phyloP scores from a whole-genome alignment of 2,113 vertebrate genomes.

The Oreochromis niloticus region DNA sequence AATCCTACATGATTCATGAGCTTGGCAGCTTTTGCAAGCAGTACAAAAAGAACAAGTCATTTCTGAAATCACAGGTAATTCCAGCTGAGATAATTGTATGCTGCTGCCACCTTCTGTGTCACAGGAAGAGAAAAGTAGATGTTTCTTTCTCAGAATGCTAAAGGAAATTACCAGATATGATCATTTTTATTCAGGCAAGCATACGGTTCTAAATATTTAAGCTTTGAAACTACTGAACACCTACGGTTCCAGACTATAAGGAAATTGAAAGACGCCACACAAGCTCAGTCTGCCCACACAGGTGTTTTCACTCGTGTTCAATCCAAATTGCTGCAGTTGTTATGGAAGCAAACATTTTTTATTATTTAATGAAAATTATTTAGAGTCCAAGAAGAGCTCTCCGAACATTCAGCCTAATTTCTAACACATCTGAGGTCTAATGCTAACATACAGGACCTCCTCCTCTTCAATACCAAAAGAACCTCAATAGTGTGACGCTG shows the following conservation, averaged over 20 bases:
- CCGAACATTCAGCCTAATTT: neutral
- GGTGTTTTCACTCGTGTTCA: neutral
- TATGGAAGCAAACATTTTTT: neutral
- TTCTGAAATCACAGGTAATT: neutral
- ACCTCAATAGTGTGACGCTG: neutral
- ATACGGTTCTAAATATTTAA: neutral
- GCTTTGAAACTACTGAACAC: neutral
- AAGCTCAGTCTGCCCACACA: neutral
- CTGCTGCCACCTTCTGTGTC: neutral
- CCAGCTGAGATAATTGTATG: neutral
- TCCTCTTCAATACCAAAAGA: neutral
- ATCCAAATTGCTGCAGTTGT: fast-evolving
- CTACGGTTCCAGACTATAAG: fast-evolving
- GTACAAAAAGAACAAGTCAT: neutral
- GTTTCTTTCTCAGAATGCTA: neutral
- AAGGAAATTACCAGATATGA: neutral
- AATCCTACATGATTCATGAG: neutral
- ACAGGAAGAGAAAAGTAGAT: neutral
- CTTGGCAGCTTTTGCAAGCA: neutral
- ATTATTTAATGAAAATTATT: neutral
- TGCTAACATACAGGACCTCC: fast-evolving
- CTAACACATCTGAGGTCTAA: neutral
- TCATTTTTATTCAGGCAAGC: fast-evolving
- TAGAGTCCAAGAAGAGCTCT: neutral
- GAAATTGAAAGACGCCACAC: neutral